Evolutionary conservation across 2,113 vertebrate genomes (phyloP), one percentile per base, ranked within the genome.

Genomic region (Sander lucioperca): DNA sequence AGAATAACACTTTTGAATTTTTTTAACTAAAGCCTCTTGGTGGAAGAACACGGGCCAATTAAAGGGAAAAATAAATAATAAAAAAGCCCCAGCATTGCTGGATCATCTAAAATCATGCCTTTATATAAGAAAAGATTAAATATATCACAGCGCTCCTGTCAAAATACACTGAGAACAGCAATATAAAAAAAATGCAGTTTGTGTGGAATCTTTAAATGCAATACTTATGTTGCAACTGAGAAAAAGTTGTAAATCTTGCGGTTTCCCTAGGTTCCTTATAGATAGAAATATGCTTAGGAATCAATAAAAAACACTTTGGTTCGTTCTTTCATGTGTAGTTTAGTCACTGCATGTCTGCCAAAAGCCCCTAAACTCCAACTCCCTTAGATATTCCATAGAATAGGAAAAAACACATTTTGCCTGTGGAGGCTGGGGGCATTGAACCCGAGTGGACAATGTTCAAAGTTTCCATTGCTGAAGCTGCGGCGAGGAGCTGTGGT

Each of bases 91-190:
- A 88, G 88, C 86, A 82, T 54, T 89, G 90, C 91, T 91, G 89
- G 88, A 88, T 95, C 91, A 93, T 92, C 93, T 90, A 88, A 93
- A 91, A 89, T 88, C 82, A 83, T 48, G 77, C 69, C 69, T 86
- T 83, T 86, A 87, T 80, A 85, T 74, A 69, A 79, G 81, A 85
- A 80, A 82, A 84, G 77, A 90, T 86, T 84, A 91, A 86, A 89
- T 84, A 89, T 83, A 86, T 87, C 87, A 79, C 56, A 84, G 87
- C 78, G 78, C 56, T 74, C 66, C 66, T 83, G 91, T 90, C 88
- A 90, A 89, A 91, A 89, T 83, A 77, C 84, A 89, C 87, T 51
- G 63, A 91, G 76, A 63, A n/a, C 87, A 93, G 90, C 84, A 87
- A 76, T 77, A 88, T 84, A 63, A 75, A 79, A 79, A 56, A 90